Conservation (phyloP, 2,888 invertebrate species). For the Theodoxus fluviatilis region DNA sequence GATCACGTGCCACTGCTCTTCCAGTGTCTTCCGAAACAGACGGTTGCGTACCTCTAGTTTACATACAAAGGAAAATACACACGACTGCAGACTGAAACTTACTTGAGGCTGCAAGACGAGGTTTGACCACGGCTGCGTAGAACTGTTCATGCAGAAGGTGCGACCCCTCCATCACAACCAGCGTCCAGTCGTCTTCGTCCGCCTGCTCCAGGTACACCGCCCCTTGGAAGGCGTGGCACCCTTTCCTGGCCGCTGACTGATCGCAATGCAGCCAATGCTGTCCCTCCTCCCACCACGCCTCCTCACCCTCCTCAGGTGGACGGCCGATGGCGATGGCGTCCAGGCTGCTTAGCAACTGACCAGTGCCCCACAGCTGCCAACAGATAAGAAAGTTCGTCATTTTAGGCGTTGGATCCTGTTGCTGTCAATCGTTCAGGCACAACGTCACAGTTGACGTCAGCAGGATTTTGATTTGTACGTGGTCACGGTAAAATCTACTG, state of each 20-base stretch:
- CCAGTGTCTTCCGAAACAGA: no score
- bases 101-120: no score
- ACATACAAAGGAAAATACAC: no score
- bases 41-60: no score
- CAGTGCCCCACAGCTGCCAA: conserved; percentile 53
- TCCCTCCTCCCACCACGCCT: conserved; percentile 34
- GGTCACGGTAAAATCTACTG: no score
- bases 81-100: no score
- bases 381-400: no score
- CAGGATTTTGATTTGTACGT: no score
- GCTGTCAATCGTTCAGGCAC: no score
- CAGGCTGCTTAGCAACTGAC: conserved; percentile 50
- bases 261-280: conserved; percentile 53
- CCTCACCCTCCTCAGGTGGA: conserved; percentile 52
- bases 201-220: conserved; percentile 44
- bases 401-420: no score
- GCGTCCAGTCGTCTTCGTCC: conserved; percentile 42
- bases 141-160: conserved; percentile 34
- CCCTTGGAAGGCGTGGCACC: conserved; percentile 55
- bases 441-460: no score
- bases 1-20: no score
- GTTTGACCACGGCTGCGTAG: conserved; percentile 30
- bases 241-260: conserved; percentile 44
- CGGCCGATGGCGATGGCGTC: conserved; percentile 57
- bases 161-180: conserved; percentile 40